These are phyloP conservation scores for Wiebesia pumilae DNA, from an alignment of 1,140 invertebrate species.

Conservation along the genomic window DNA sequence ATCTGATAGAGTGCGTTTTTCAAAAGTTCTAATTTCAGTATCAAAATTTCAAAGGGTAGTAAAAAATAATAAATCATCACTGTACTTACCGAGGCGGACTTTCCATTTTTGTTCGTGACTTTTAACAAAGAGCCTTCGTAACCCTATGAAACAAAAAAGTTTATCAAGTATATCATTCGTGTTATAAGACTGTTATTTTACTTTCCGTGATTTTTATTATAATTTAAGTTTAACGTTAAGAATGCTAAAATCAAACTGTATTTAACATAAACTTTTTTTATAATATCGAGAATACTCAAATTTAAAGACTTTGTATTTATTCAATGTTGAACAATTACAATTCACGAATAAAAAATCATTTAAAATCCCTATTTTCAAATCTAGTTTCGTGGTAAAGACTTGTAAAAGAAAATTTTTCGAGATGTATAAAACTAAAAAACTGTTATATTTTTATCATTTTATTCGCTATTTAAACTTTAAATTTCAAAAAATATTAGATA, in stretches of 20 bases:
- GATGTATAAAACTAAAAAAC: too few species aligned
- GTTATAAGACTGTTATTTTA: background rate
- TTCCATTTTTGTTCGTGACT: constrained; percentile 99
- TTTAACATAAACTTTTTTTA: background rate
- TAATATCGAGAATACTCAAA: background rate
- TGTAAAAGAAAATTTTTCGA: too few species aligned
- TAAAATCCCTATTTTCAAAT: background rate
- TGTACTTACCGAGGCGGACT: constrained; percentile 97
- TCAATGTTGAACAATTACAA: too few species aligned
- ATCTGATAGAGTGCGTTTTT: too few species aligned
- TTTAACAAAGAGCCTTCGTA: constrained; percentile 99
- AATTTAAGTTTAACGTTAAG: background rate
- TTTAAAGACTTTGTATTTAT: too few species aligned
- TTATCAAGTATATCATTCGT: constrained; percentile 50
- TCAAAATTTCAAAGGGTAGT: background rate
- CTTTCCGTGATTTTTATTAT: background rate
- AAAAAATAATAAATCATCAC: background rate
- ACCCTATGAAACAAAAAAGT: constrained; percentile 81
- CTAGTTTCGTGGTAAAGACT: too few species aligned
- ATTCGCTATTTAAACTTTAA: too few species aligned
- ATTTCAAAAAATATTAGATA: too few species aligned
- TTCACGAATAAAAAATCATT: background rate
- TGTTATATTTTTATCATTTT: too few species aligned
- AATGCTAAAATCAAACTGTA: background rate
- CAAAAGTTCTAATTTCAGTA: too few species aligned